Evolutionary conservation across 2,888 invertebrate species (phyloP).

Genomic region (Stomorhina lunata): DNA sequence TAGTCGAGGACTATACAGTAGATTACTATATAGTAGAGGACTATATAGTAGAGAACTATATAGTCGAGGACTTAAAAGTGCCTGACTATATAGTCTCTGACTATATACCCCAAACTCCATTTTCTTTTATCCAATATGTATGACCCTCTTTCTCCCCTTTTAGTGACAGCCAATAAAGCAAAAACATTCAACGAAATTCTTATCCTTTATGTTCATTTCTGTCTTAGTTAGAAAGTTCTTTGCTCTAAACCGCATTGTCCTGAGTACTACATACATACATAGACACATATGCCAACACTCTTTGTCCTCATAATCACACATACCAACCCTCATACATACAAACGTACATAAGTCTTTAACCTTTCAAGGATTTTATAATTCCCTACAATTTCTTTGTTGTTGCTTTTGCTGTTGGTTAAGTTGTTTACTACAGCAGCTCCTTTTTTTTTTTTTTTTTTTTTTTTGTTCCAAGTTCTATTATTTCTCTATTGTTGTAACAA

Average conservation of each 20-base stretch:
- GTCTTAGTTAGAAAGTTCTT: slow-evolving; percentile 35
- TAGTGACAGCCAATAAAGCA: slow-evolving; percentile 1
- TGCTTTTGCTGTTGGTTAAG: slow-evolving; percentile 2
- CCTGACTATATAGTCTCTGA: too few species aligned
- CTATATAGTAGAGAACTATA: too few species aligned
- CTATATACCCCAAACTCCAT: too few species aligned
- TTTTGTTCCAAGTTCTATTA: not conserved
- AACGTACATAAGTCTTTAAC: slow-evolving; percentile 69
- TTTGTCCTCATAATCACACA: not conserved
- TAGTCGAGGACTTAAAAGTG: too few species aligned
- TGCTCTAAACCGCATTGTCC: slow-evolving; percentile 52
- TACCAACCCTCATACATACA: not conserved
- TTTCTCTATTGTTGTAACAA: not conserved
- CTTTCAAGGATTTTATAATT: slow-evolving; percentile 71
- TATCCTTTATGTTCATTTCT: not conserved
- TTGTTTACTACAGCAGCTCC: not conserved
- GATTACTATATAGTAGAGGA: too few species aligned
- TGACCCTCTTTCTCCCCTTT: too few species aligned
- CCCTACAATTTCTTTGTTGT: slow-evolving; percentile 24
- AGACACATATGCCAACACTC: too few species aligned
- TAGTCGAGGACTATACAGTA: too few species aligned
- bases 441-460: too few species aligned
- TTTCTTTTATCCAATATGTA: too few species aligned
- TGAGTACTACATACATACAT: too few species aligned
- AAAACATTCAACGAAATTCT: too few species aligned